Conservation (phyloP, 2,888 invertebrate species). For the Ectropis crepuscularia region DNA sequence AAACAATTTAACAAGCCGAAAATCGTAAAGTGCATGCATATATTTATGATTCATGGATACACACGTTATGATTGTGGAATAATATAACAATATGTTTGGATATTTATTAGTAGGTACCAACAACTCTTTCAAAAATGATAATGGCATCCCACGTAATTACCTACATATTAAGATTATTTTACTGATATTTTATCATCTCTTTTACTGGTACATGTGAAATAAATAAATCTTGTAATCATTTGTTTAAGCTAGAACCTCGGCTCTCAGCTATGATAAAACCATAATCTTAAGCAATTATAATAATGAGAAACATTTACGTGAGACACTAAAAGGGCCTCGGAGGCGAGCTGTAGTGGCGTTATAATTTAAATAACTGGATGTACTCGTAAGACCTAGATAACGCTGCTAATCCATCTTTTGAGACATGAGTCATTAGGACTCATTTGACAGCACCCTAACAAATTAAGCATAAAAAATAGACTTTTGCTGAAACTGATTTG, state of each 20-base stretch:
- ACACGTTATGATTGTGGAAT: no score
- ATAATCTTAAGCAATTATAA: conserved; percentile 8
- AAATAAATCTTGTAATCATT: conserved; percentile 1
- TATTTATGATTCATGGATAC: no score
- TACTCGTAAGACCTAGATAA: conserved; percentile 7
- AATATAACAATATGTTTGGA: no score
- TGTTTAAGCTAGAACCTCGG: not conserved
- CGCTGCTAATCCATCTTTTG: conserved; percentile 5
- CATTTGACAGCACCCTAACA: not conserved
- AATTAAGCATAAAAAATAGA: not conserved
- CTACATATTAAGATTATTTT: no score
- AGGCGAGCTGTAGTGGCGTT: conserved; percentile 8
- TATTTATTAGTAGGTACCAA: no score
- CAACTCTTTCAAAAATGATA: no score
- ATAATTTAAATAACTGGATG: conserved; percentile 12
- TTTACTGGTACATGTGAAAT: not conserved
- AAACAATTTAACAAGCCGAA: no score
- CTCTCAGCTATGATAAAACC: not conserved
- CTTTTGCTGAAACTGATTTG: no score
- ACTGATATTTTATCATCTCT: no score
- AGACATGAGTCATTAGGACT: conserved; percentile 7
- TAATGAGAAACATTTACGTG: not conserved
- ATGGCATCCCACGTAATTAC: no score
- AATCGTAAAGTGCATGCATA: no score
- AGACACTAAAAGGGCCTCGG: not conserved